Evolutionary conservation across 1,140 invertebrate genomes (phyloP), one percentile per base, ranked within the genome.

Genomic region (Matsumurasca onukii): DNA sequence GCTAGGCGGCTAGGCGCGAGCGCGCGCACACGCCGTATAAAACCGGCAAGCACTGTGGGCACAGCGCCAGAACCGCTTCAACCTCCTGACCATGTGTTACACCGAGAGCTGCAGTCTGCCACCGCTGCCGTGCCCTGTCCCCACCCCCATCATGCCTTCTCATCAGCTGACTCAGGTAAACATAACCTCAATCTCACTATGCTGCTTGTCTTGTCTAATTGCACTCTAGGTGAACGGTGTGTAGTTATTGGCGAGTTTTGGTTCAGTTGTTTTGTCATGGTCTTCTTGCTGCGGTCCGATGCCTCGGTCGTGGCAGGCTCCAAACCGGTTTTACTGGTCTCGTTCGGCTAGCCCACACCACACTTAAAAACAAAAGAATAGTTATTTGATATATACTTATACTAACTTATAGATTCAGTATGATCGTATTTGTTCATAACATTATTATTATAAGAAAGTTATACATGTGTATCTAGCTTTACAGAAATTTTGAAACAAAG

Each of bases 11-110:
- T 20, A 52, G 49, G 49, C 49, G 49, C 49, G 49, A 13, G 49
- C 49, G 49, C 49, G 49, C 13, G 49, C 49, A 52, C 49, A 52
- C 49, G 49, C 49, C 49, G 22, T 52, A 52, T 52, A 52, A 52
- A 52, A 52, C 13, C 49, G 49, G 49, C 39, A 39, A 17, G 9
- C 49, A 22, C 12, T 3, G 12, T 5, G 22, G 13, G 22, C 49
- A 22, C 12, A 24, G 22, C 12, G 49, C 49, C 49, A 52, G 49
- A 52, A 15, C 22, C 22, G 5, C 5, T 52, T 22, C 49, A 22
- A n/a, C 49, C 49, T 20, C 20, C 49, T 17, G 5, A 20, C 3
- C 49, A 52, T 52, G 49, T 52, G 49, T 22, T 22, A 22, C 5
- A 15, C 49, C 20, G 49, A 52, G 22, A 22, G 13, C 20, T 12